Percentiles rank a stretch among this genome's conserved stretches.
These are phyloP conservation scores for Hecatera dysodea DNA, from an alignment of 2,888 invertebrate genomes.

Conservation along the genomic window DNA sequence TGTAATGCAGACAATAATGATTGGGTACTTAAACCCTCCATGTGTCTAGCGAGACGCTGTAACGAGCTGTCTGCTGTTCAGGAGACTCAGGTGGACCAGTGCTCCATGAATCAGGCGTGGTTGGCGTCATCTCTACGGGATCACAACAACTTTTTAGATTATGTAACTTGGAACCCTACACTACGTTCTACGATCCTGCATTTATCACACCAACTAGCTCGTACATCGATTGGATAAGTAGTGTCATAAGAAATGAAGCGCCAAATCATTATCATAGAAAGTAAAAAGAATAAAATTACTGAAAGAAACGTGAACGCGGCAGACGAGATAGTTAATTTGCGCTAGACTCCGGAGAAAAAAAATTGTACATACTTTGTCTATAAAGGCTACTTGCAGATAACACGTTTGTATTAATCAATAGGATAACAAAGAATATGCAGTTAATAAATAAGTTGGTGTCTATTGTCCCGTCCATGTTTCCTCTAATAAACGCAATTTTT, in stretches of 20 bases:
- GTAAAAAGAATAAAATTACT: not conserved
- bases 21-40: not conserved
- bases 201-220: slow-evolving; percentile 31
- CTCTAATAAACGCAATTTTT: too few species aligned
- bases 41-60: slow-evolving; percentile 43
- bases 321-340: not conserved
- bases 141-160: rapidly evolving
- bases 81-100: slow-evolving; percentile 50
- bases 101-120: slow-evolving; percentile 38
- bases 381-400: too few species aligned
- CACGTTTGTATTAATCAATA: too few species aligned
- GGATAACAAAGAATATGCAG: too few species aligned
- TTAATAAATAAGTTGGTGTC: too few species aligned
- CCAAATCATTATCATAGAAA: not conserved
- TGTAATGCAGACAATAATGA: not conserved
- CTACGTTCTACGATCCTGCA: slow-evolving; percentile 9
- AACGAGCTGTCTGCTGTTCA: not conserved
- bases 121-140: slow-evolving; percentile 25
- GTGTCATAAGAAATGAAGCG: not conserved
- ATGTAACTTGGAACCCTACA: not conserved
- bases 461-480: too few species aligned
- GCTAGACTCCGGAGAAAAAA: too few species aligned
- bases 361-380: too few species aligned
- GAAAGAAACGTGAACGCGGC: not conserved
- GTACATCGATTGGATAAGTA: slow-evolving; percentile 42